A percentile compares a stretch with the other conserved stretches of the same genome.
phyloP scores from a whole-genome alignment of 2,888 invertebrate genomes.

The Leucophenga maculata region DNA sequence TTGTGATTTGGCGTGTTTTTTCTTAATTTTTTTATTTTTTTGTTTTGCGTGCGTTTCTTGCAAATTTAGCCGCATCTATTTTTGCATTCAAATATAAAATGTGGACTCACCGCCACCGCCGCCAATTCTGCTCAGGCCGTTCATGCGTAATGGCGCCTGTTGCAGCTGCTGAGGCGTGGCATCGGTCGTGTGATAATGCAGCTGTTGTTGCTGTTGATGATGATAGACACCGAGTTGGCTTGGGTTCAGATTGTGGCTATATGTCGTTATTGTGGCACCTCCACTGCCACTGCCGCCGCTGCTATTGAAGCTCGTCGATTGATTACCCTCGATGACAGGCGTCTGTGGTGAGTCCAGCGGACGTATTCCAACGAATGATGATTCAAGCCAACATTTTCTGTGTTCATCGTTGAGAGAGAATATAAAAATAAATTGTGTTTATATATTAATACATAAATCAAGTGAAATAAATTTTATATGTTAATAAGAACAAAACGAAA shows the following conservation, averaged over 20 bases:
- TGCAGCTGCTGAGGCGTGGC: slow-evolving; percentile 29
- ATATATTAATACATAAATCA: neutral
- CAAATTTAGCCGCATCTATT: slow-evolving; percentile 29
- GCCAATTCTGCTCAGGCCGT: slow-evolving; percentile 68
- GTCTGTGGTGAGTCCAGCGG: slow-evolving; percentile 90
- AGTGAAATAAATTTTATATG: neutral
- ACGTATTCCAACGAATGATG: slow-evolving; percentile 90
- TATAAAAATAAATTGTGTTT: neutral
- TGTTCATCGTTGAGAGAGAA: slow-evolving; percentile 2
- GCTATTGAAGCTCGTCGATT: slow-evolving; percentile 47
- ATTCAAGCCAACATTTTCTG: slow-evolving; percentile 89
- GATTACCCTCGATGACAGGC: slow-evolving; percentile 76
- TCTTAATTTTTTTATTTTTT: neutral
- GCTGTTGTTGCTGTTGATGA: slow-evolving; percentile 34
- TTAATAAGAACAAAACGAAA: too few species aligned
- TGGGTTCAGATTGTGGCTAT: neutral
- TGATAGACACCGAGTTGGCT: slow-evolving; percentile 29
- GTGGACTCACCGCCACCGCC: slow-evolving; percentile 74
- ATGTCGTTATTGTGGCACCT: neutral
- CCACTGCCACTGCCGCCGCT: slow-evolving; percentile 13
- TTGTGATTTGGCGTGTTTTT: neutral
- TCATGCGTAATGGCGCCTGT: slow-evolving; percentile 69
- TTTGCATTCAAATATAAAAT: slow-evolving; percentile 60
- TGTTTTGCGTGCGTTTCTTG: neutral
- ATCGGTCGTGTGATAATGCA: slow-evolving; percentile 19